Conservation (phyloP, 2,113 vertebrate species). For the Copsychus sechellarum region DNA sequence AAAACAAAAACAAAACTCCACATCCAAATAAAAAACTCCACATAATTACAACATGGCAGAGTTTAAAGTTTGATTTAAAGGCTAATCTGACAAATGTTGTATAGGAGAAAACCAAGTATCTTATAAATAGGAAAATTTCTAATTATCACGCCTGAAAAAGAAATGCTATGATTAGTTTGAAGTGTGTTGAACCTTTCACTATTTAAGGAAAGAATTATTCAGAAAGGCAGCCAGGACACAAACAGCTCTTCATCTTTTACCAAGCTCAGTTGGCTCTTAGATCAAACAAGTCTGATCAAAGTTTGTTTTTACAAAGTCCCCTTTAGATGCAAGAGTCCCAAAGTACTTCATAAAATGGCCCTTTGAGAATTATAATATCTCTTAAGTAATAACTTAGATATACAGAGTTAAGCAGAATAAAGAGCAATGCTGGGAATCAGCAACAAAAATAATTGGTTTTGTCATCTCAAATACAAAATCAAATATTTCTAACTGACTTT, state of each 20-base stretch:
- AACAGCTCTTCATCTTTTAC: conserved; percentile 22
- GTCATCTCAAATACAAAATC: not conserved
- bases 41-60: not conserved
- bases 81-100: not conserved
- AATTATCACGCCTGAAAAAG: not conserved
- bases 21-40: not conserved
- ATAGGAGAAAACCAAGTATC: not conserved
- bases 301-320: conserved; percentile 17
- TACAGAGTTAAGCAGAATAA: not conserved
- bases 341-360: not conserved
- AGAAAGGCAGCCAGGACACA: not conserved
- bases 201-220: not conserved
- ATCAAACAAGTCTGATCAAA: conserved; percentile 31
- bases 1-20: not conserved
- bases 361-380: not conserved
- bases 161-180: not conserved
- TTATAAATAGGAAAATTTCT: not conserved
- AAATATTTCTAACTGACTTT: not conserved
- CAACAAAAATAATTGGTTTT: not conserved
- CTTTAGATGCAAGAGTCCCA: not conserved
- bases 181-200: conserved; percentile 4
- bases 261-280: not conserved
- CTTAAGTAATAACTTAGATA: not conserved
- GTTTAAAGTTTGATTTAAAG: not conserved
- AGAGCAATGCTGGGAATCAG: not conserved